These are phyloP conservation scores for Ichneumoninae sp. DNA, from an alignment of 2,888 invertebrate species.

Conservation along the genomic window DNA sequence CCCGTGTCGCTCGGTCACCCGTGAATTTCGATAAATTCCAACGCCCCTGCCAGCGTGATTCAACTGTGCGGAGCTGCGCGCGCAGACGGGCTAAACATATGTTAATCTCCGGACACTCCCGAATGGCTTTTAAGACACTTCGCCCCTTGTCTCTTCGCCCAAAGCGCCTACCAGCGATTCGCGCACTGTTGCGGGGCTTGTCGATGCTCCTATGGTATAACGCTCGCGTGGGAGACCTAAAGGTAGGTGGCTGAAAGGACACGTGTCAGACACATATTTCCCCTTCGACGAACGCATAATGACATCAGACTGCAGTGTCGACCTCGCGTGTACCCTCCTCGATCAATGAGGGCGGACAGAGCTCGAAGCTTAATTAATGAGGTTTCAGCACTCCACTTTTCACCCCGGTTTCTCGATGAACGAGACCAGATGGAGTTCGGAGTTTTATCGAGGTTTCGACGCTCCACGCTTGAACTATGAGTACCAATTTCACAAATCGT, in stretches of 20 bases:
- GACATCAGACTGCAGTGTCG: constrained; percentile 2
- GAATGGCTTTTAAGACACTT: constrained; percentile 5
- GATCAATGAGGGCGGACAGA: not conserved
- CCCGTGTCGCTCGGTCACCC: constrained; percentile 40
- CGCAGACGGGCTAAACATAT: constrained; percentile 8
- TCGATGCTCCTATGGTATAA: not conserved
- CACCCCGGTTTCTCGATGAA: too few relatives aligned
- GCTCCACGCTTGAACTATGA: too few relatives aligned
- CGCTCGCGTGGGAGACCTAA: not conserved
- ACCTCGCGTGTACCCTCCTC: not conserved
- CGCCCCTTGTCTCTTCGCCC: not conserved
- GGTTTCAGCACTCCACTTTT: too few relatives aligned
- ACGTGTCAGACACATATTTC: constrained; percentile 25
- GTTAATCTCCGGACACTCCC: not conserved
- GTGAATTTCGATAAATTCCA: constrained; percentile 62
- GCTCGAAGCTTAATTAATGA: not conserved
- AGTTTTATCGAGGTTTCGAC: too few relatives aligned
- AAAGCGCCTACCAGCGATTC: not conserved
- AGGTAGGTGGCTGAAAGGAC: not conserved
- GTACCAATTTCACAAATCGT: too few relatives aligned
- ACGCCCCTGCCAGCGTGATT: constrained; percentile 25
- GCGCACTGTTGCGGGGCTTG: not conserved
- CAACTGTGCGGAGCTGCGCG: constrained; percentile 1
- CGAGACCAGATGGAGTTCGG: not conserved
- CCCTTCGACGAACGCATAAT: constrained; percentile 25